Evolutionary conservation across 2,797 vertebrate genomes (phyloP), one percentile per base, ranked within the genome.

Genomic region (Ficedula albicollis): DNA sequence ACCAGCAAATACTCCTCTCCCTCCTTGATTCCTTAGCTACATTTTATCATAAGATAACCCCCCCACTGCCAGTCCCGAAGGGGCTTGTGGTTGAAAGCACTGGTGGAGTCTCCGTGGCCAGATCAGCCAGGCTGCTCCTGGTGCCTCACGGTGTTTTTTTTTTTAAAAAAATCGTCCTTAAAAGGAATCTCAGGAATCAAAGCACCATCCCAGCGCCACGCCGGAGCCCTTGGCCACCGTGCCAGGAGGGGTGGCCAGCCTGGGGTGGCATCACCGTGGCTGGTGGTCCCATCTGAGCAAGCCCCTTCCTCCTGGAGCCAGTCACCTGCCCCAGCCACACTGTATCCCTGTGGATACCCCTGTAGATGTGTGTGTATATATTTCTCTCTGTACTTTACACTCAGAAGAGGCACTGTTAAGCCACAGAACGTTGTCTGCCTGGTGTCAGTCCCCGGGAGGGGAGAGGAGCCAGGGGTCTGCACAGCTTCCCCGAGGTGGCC

Each of bases 161-260:
- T 70, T 4, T 34, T n/a, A n/a, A n/a, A 23, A 41, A 93, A 88
- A 75, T 88, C 84, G 67, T 93, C 82, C 26, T 92, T 92, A n/a
- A 80, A 93, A 87, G 43, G 78, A 88, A 93, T 92, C 95, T 96
- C 95, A 91, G 94, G 94, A 96, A 97, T 81, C 82, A 66, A 78
- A 91, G 59, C 84, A 68, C 72, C 12, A 0, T 83, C 72, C 88
- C 76, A 58, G 83, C 23, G 0, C 85, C 3, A 3, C 0, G 0
- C 67, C 1, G 0, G 51, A 84, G 58, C 88, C 78, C 51, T 18
- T 8, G 27, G 58, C 54, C 8, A 1, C 49, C 0, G 1, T 3
- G 3, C 38, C 4, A 1, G 74, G 56, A 59, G 9, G 8, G 32
- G 7, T 38, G 49, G 6, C 88, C 66, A 46, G 43, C 54, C 49